Base-by-base conservation (phyloP, 1,140 invertebrate species). In the Oscheius sp. region DNA sequence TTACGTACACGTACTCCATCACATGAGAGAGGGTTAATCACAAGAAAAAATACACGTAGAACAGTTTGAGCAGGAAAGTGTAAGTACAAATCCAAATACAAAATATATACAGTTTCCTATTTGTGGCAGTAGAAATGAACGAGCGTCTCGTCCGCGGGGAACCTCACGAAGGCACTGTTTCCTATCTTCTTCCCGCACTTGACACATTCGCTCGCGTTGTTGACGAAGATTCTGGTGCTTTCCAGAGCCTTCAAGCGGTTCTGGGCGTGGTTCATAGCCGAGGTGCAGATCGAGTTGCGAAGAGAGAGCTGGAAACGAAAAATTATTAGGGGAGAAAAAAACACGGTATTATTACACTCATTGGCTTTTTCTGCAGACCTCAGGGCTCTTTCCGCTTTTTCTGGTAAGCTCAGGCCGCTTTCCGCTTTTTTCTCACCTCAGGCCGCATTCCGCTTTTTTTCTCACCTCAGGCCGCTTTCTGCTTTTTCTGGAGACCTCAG, bases 161-260 rank as follows among this genome's bases (percentile, higher is more conserved):
- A 38, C 1, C 61, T 63, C 15, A 63, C 61, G 1, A 63, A 63
- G 18, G 61, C 61, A 32, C 61, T 63, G 31, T 63, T 63, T 34
- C 61, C 61, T 36, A 63, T 63, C 31, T 63, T 63, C 61, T 63
- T 63, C 26, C 61, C 61, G 29, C 61, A 63, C 35, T 36, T 63
- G 15, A 38, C 23, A 32, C 61, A 63, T 13, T 63, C 61, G 61
- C 36, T 63, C 15, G 61, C 31, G 36, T 32, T 63, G 61, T 26
- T 63, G 13, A 63, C 31, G 31, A 63, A 26, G 29, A 63, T 34
- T 32, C 36, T 13, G 7, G 1, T 63, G 1, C 32, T 42, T 63
- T 63, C 61, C 1, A 38, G 18, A 32, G 31, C 0, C 23, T 63
- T 34, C 32, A 63, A 26, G 7, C 61, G 32, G 18, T 10, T 10